phyloP scores from a whole-genome alignment of 30 jellyfish, hydroid and myxozoan species.

The Nemopilema nomurai region DNA sequence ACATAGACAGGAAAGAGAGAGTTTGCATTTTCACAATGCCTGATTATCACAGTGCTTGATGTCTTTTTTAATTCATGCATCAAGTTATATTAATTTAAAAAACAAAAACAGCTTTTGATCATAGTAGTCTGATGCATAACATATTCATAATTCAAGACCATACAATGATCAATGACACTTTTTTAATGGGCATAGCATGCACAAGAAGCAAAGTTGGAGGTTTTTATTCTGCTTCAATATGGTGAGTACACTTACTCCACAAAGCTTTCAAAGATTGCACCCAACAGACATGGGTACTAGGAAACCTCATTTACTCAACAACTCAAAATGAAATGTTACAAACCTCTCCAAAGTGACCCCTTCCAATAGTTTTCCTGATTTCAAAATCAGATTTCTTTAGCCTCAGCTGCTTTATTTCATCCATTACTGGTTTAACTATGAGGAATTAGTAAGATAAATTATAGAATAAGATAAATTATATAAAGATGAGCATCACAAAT shows the following conservation, averaged over 20 bases:
- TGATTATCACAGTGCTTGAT: too few relatives aligned
- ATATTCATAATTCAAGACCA: not conserved
- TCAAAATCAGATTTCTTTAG: slow-evolving; percentile 92
- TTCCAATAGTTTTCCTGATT: slow-evolving; percentile 96
- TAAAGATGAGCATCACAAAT: too few relatives aligned
- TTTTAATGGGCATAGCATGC: too few relatives aligned
- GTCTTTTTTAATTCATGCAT: too few relatives aligned
- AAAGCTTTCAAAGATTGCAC: too few relatives aligned
- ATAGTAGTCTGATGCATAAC: not conserved
- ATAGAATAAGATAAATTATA: not conserved
- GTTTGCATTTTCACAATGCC: too few relatives aligned
- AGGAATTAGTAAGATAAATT: not conserved
- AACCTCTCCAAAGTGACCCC: slow-evolving; percentile 99
- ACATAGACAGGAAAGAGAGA: too few relatives aligned
- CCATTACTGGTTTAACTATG: slow-evolving; percentile 84
- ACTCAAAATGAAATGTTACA: not conserved
- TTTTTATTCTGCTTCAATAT: too few relatives aligned
- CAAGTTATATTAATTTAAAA: too few relatives aligned
- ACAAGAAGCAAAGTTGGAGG: too few relatives aligned
- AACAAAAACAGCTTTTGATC: too few relatives aligned
- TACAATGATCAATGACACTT: not conserved
- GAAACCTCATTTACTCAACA: not conserved
- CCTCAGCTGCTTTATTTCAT: slow-evolving; percentile 85
- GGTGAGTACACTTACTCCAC: too few relatives aligned
- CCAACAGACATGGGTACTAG: not conserved